Evolutionary conservation across 2,797 vertebrate species (phyloP), one percentile per base, ranked within the genome.

Genomic region (Mastacembelus armatus): DNA sequence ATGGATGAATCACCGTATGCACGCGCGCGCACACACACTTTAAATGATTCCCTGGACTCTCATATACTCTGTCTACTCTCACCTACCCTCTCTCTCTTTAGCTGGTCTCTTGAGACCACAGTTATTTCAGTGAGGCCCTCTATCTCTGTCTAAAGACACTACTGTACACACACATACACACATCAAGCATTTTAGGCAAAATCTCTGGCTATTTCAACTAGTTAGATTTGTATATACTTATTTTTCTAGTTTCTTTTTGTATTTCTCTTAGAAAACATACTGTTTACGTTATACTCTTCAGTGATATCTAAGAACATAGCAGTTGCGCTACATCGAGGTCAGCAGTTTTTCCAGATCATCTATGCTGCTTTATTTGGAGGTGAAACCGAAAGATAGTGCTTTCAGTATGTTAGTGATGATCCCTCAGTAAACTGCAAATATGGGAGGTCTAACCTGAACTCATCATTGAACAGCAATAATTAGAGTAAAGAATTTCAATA

Each of bases 71-170:
- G 77, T 85, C 80, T 83, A 74, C 80, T 64, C 82, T 80, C 80
- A 75, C 83, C 79, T 74, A 74, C 65, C 81, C 85, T 78, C 80
- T 85, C 86, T 86, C 85, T 81, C 84, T 89, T 89, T 87, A 90
- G 86, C 78, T 45, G 73, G 36, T 76, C 89, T 77, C 85, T 11
- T 16, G 86, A 81, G 88, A 85, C 64, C 57, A 66, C 81, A 85
- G 89, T 90, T 90, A 89, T 92, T 91, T 90, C 88, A 89, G 89
- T 83, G 82, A 90, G 86, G 61, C 80, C 77, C 91, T 91, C 82
- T 77, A 88, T 92, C 91, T 88, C 76, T 90, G 88, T 92, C 89
- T 68, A 63, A 52, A 78, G 76, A 89, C 83, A 29, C 64, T 51
- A 77, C 71, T 74, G 61, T 74, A 80, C 60, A 78, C 73, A 85